Conservation (phyloP, 2,797 vertebrate genomes). For the Spheniscus humboldti region DNA sequence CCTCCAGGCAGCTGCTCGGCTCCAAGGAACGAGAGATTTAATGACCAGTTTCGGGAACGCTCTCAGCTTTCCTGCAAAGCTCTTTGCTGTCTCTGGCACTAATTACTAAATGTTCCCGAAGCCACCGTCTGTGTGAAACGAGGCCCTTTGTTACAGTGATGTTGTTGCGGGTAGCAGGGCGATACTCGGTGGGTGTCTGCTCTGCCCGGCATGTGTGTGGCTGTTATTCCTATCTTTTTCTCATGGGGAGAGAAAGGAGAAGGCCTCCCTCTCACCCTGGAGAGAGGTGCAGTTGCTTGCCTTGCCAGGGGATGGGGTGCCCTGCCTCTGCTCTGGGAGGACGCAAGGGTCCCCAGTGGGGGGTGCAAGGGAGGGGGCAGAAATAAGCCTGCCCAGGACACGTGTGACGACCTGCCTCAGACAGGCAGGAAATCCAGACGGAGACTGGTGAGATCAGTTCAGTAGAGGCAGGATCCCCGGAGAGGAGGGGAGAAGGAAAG, state of each 20-base stretch:
- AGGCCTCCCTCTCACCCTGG: not conserved
- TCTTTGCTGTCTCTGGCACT: not conserved
- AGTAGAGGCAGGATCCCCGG: not conserved
- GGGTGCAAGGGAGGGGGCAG: not conserved
- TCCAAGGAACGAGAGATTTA: not conserved
- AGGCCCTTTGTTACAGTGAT: rapidly evolving
- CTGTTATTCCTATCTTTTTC: not conserved
- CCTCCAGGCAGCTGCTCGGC: not conserved
- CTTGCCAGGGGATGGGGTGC: not conserved
- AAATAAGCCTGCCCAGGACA: not conserved
- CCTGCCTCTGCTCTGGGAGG: not conserved
- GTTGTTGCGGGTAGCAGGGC: not conserved
- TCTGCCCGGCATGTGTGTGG: not conserved
- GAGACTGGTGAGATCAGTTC: not conserved
- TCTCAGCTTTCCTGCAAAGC: not conserved
- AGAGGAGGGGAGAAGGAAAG: not conserved
- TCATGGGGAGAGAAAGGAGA: not conserved
- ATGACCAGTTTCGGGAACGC: not conserved
- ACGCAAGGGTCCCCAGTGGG: rapidly evolving
- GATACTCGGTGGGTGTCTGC: rapidly evolving
- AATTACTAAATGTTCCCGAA: not conserved
- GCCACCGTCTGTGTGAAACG: not conserved
- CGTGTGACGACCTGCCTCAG: not conserved
- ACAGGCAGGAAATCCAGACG: not conserved
- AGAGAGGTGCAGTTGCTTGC: not conserved